These are phyloP conservation scores for Emydura subglobosa DNA, from an alignment of 2,113 vertebrate species.

Conservation along the genomic window DNA sequence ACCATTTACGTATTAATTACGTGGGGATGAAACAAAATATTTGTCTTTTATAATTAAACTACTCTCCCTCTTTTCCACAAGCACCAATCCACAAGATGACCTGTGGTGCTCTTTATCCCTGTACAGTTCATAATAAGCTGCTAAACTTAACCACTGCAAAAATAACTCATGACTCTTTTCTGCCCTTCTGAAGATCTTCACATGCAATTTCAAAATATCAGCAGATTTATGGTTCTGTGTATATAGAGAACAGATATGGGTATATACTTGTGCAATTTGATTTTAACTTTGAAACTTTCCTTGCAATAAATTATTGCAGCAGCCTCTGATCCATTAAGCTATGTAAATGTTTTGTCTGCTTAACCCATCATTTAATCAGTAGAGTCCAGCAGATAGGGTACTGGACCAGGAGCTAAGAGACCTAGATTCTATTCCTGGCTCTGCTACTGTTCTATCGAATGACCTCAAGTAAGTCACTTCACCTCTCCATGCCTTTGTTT, in stretches of 20 bases:
- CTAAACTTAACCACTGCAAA: background rate
- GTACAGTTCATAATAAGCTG: background rate
- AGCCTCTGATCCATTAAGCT: background rate
- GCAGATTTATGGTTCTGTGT: background rate
- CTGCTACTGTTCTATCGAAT: background rate
- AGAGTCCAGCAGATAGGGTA: background rate
- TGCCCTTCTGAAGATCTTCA: background rate
- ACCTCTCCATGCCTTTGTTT: background rate
- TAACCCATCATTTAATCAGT: background rate
- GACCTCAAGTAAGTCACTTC: background rate
- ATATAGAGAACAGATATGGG: background rate
- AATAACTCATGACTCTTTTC: background rate
- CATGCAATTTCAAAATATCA: background rate
- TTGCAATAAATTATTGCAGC: background rate
- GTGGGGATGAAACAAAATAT: background rate
- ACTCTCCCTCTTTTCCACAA: background rate
- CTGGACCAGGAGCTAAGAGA: background rate
- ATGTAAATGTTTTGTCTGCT: background rate
- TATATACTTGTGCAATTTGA: background rate
- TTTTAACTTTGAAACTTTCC: background rate
- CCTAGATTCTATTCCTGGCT: background rate
- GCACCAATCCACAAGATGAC: background rate
- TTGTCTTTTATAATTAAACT: background rate
- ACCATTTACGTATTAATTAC: background rate
- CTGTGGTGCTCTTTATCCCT: background rate